Percentiles rank a stretch among this genome's conserved stretches.
Evolutionary conservation across 2,888 invertebrate species (phyloP).

Genomic region (Dasypolia templi): DNA sequence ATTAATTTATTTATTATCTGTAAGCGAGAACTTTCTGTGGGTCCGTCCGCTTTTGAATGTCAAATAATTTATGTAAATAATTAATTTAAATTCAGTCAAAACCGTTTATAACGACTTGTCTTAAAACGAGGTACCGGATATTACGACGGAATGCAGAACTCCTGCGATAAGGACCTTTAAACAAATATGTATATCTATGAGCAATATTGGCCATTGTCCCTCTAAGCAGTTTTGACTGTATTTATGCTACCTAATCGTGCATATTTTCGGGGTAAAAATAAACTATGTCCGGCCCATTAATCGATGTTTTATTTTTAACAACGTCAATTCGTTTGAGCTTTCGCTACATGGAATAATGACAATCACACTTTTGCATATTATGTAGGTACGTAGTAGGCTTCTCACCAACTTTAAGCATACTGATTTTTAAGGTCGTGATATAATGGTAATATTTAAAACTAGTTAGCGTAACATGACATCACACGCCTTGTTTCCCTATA

Average conservation of each 20-base stretch:
- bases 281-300: background rate
- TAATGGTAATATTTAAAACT: background rate
- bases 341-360: background rate
- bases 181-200: no score
- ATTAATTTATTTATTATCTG: constrained; percentile 18
- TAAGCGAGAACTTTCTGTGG: constrained; percentile 7
- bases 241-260: background rate
- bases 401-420: background rate
- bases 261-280: background rate
- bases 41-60: constrained; percentile 8
- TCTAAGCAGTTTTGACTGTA: no score
- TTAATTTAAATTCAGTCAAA: no score
- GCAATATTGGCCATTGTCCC: no score
- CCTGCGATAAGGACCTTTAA: no score
- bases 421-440: background rate
- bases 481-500: no score
- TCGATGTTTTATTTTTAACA: background rate
- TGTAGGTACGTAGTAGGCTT: background rate
- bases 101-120: no score
- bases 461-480: background rate
- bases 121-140: no score
- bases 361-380: background rate
- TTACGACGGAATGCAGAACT: no score
- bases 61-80: background rate
- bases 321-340: background rate